A percentile compares a stretch with the other conserved stretches of the same genome.
Evolutionary conservation across 2,797 vertebrate species (phyloP).

Genomic region (Pipistrellus nathusii): DNA sequence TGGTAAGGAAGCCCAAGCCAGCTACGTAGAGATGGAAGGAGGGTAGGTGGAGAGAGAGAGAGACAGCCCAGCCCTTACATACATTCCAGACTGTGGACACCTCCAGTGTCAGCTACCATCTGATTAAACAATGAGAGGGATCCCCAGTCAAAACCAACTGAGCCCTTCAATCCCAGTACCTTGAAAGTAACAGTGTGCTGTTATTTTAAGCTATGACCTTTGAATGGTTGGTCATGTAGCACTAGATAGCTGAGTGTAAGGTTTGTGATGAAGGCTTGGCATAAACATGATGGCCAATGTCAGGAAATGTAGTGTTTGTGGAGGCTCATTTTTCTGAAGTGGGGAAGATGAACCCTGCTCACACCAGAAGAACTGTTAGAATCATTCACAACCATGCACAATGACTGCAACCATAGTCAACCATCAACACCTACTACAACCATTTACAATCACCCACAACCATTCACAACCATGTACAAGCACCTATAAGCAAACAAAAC

Average conservation of each 20-base stretch:
- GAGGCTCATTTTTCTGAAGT: not conserved
- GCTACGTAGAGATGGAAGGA: not conserved
- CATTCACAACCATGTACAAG: fast-evolving
- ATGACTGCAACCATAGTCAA: too few relatives aligned
- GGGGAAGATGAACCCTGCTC: fast-evolving
- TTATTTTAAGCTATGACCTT: not conserved
- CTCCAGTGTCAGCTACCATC: too few relatives aligned
- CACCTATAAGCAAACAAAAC: not conserved
- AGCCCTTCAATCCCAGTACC: not conserved
- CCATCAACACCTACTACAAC: not conserved
- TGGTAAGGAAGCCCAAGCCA: not conserved
- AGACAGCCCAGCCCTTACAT: not conserved
- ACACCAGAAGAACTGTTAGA: not conserved
- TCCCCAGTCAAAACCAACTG: not conserved
- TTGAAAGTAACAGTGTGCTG: not conserved
- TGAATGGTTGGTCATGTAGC: too few relatives aligned
- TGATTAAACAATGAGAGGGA: not conserved
- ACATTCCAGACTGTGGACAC: not conserved
- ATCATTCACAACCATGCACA: not conserved
- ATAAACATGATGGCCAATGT: fast-evolving
- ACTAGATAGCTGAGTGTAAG: not conserved
- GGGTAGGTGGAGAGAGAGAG: not conserved
- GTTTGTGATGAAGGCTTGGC: not conserved
- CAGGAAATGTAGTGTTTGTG: not conserved
- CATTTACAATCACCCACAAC: not conserved